Base-by-base conservation (phyloP, 64 coral and sea anemone genomes). In the Porites australiensis region DNA sequence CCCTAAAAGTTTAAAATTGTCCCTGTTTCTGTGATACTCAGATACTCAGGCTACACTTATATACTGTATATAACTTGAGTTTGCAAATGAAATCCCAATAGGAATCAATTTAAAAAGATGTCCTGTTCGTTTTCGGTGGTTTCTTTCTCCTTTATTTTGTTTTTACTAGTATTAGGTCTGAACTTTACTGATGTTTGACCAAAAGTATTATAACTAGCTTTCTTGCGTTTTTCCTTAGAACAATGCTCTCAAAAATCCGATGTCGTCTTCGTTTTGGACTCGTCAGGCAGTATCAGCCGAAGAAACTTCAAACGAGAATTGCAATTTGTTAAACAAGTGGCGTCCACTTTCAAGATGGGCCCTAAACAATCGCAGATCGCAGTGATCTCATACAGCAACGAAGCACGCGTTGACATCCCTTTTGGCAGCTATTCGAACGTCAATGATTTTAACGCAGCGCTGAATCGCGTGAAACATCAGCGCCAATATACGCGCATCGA, bases 241-340 rank as follows among this genome's bases (percentile, higher is more conserved):
- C 69, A 88, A 49, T 88, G 86, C 49, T 72, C 86, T 73, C 73
- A 88, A 50, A 75, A 89, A 78, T 74, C 88, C 37, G 88, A 89
- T 47, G 3, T 89, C 4, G 88, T 23, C 2, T 89, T 89, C 60
- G 61, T 89, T 16, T 19, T 89, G 27, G 88, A 89, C 46, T 74
- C 88, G 9, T 89, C 88, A 3, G 62, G 61, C 2, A 89, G 88
- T n/a, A 89, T 89, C 18, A 3, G 22, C 20, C 23, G 61, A 64
- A 68, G 62, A 52, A 77, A 89, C 43, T 89, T 89, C 46, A 4
- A 47, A 50, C 61, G n/a, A 44, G 72, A 89, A 79, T 19, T 46
- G 48, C 21, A 79, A 76, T 89, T 89, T 58, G 88, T 89, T 13
- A 79, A 89, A 64, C 58, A 66, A 54, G 73, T 89, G 6, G 88